Percentiles rank a stretch among this genome's conserved stretches.
These are phyloP conservation scores for Urechis unicinctus DNA, from an alignment of 2,888 invertebrate genomes.

Conservation along the genomic window DNA sequence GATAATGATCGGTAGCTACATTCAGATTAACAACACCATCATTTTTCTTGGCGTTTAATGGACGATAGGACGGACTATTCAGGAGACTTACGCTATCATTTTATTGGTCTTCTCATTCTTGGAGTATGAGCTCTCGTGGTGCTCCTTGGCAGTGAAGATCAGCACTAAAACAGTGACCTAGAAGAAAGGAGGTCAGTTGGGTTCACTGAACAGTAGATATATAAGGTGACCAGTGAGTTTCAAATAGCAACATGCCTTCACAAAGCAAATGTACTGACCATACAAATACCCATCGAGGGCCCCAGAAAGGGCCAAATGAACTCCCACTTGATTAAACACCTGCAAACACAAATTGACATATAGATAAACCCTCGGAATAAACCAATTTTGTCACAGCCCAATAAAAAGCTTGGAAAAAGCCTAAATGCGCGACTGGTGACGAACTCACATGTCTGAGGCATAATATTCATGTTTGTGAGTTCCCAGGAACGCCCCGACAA, in stretches of 20 bases:
- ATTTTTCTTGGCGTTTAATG: no score
- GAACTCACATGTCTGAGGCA: constrained; percentile 45
- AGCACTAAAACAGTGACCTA: constrained; percentile 49
- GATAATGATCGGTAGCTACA: no score
- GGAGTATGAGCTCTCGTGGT: constrained; percentile 51
- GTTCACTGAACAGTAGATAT: background rate
- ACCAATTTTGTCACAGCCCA: background rate
- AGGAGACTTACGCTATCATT: constrained; percentile 44
- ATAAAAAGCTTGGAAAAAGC: no score
- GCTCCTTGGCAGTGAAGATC: constrained; percentile 51
- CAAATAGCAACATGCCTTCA: no score
- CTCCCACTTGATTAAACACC: constrained; percentile 48
- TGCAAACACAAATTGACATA: constrained; percentile 19
- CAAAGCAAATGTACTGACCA: constrained; percentile 37
- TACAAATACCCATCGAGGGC: constrained; percentile 44
- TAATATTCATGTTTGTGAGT: constrained; percentile 44
- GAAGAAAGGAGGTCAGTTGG: no score
- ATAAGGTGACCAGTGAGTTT: constrained; percentile 1
- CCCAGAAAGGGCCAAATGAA: constrained; percentile 48
- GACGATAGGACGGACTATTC: no score
- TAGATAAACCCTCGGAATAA: no score
- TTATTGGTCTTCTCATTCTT: constrained; percentile 51
- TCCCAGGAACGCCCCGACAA: constrained; percentile 48
- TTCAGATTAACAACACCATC: no score
- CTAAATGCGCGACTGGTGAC: background rate